Evolutionary conservation across 2,888 invertebrate genomes (phyloP), one percentile per base, ranked within the genome.

Genomic region (Heterodera filipjevi): DNA sequence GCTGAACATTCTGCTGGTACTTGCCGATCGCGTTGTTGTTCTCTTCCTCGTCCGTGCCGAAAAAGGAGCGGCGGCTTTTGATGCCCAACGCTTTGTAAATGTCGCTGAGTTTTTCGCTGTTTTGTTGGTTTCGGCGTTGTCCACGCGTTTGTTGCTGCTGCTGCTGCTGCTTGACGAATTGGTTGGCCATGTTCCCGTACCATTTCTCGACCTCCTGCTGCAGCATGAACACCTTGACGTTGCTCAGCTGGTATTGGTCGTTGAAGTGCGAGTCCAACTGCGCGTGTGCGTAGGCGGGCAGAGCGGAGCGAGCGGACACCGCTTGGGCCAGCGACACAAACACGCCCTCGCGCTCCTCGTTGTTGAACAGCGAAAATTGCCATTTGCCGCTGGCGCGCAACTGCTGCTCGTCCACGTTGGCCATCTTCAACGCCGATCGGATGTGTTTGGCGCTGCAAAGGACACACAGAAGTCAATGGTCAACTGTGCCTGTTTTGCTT

Each of bases 321-420:
- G 84, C 72, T 44, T 83, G 77, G 80, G 83, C 82, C 66, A 84
- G 79, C 79, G 83, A 83, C 59, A 86, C 76, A 80, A 82, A 81
- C 33, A 82, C n/a, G 49, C 82, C 82, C 73, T 83, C 81, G 77
- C 79, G 77, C 71, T 77, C 35, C 44, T 84, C 81, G 39, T 81
- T 66, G 66, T 77, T 70, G 84, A 84, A 86, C 81, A 82, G 66
- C n/a, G 78, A 78, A 10, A 66, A 27, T 22, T 77, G 78, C 71
- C 82, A 80, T 33, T 75, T 75, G 16, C 53, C 30, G 59, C 79
- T 81, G 77, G 53, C 32, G 71, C 81, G 82, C 59, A 80, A 44
- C 35, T 75, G 59, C 59, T 78, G 39, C 53, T 53, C 70, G 72
- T 77, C 78, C 27, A 81, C 64, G 30, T 68, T 73, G 33, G 68